Conservation (phyloP, 2,113 vertebrate genomes). For the Serinus canaria region DNA sequence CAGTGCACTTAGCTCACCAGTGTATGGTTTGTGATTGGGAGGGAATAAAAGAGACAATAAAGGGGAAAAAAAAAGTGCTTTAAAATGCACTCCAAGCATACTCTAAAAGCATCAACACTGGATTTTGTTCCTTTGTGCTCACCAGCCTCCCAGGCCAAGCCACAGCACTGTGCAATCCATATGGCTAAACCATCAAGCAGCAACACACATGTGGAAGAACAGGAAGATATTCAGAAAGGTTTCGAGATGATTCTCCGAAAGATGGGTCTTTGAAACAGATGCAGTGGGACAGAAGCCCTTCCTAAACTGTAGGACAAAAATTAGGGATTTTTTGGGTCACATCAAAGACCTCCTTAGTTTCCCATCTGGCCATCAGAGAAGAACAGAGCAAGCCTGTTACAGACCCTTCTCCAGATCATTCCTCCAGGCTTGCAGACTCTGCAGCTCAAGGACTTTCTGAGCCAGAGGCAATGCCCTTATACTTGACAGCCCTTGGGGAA, state of each 20-base stretch:
- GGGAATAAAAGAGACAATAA: background rate
- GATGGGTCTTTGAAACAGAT: background rate
- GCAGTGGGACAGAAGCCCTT: background rate
- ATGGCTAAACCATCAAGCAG: background rate
- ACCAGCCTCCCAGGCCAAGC: background rate
- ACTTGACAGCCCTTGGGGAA: background rate
- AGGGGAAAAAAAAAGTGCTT: background rate
- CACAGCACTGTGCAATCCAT: background rate
- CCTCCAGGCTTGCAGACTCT: background rate
- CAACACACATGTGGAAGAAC: background rate
- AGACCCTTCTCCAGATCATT: background rate
- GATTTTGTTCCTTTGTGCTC: background rate
- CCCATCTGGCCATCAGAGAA: background rate
- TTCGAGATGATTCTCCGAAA: background rate
- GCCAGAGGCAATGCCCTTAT: background rate
- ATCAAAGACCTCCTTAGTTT: background rate
- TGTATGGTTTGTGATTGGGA: background rate
- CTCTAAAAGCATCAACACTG: background rate
- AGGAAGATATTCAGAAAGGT: background rate
- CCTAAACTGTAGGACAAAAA: background rate
- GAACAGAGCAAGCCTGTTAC: background rate
- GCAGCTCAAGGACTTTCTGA: background rate
- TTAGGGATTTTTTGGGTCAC: background rate
- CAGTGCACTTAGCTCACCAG: background rate
- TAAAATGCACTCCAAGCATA: background rate